Evolutionary conservation across 2,797 vertebrate genomes (phyloP).

Genomic region (Columba guinea): DNA sequence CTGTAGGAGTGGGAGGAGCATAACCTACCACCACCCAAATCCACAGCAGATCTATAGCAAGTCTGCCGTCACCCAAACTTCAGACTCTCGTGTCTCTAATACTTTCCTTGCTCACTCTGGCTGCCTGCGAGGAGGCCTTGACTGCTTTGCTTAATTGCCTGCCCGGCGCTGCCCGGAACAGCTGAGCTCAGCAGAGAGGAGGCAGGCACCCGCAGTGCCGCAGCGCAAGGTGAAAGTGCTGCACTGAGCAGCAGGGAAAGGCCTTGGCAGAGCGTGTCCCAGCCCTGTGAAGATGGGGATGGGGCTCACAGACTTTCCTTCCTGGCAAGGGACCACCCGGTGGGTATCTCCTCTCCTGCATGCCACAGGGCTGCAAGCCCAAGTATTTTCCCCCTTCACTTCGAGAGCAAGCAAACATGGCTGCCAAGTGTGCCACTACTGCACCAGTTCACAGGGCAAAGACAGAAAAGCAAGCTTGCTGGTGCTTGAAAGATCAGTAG

Average conservation of each 20-base stretch:
- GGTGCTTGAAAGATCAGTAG: not conserved
- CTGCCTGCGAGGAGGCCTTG: not conserved
- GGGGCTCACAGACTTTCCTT: not conserved
- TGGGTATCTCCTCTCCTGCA: not conserved
- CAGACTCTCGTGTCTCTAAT: not conserved
- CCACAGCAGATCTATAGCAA: not conserved
- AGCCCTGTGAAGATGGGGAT: not conserved
- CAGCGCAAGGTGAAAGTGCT: not conserved
- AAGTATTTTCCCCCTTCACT: not conserved
- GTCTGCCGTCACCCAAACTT: not conserved
- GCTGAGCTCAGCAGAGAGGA: constrained; percentile 14
- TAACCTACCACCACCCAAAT: not conserved
- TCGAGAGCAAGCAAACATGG: accelerated
- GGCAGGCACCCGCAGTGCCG: not conserved
- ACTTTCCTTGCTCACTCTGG: not conserved
- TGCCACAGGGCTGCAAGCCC: not conserved
- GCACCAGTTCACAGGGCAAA: not conserved
- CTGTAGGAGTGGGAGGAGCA: not conserved
- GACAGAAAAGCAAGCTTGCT: not conserved
- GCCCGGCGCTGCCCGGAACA: not conserved
- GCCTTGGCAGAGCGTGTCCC: not conserved
- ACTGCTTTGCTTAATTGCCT: not conserved
- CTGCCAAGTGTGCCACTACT: not conserved
- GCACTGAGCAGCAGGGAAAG: not conserved
- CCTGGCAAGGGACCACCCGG: accelerated